phyloP scores from a whole-genome alignment of 2,797 vertebrate species.

The Cossypha niveicapilla region DNA sequence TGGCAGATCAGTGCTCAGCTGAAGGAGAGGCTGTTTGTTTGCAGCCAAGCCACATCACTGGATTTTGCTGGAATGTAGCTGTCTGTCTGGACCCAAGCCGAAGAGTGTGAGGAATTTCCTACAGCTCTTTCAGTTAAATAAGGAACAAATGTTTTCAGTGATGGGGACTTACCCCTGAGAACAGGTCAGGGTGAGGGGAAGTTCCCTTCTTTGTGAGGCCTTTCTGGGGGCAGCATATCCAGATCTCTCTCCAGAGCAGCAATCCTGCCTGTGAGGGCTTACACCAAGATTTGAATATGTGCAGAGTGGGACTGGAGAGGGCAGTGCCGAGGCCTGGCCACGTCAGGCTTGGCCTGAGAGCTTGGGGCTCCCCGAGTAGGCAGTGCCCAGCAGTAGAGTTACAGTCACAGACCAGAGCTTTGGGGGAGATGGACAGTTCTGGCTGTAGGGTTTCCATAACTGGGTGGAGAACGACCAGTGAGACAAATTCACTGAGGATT shows the following conservation, averaged over 20 bases:
- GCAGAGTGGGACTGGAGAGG: not conserved
- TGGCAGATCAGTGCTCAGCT: not conserved
- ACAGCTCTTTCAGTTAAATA: not conserved
- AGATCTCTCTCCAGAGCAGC: not conserved
- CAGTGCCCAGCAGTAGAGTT: too few relatives aligned
- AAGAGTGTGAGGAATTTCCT: constrained; percentile 32
- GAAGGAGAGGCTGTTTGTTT: not conserved
- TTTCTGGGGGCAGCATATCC: not conserved
- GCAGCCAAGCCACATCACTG: not conserved
- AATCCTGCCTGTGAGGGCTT: not conserved
- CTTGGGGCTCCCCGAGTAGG: not conserved
- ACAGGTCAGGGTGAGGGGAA: not conserved
- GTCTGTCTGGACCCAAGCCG: not conserved
- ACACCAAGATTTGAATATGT: not conserved
- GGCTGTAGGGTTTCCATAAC: not conserved
- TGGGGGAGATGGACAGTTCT: fast-evolving
- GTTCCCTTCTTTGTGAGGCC: not conserved
- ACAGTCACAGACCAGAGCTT: not conserved
- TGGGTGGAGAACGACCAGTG: not conserved
- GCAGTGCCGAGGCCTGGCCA: not conserved
- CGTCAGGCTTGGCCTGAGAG: not conserved
- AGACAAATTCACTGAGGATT: not conserved
- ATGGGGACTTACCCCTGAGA: not conserved
- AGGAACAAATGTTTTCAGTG: constrained; percentile 7
- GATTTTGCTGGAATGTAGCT: not conserved